phyloP scores from a whole-genome alignment of 2,888 invertebrate species.

The Apodemia hepburni region DNA sequence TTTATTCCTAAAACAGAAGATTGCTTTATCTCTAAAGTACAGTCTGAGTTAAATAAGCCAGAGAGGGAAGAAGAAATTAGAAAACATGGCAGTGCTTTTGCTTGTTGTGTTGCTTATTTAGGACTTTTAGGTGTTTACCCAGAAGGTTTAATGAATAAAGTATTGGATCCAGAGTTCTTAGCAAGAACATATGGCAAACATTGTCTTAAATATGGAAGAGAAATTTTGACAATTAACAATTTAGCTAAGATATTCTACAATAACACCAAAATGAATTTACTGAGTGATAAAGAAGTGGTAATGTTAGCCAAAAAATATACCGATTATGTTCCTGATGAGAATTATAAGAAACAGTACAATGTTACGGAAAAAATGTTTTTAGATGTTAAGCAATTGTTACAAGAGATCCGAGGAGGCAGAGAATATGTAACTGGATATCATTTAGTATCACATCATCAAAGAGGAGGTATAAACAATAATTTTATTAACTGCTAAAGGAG shows the following conservation, averaged over 20 bases:
- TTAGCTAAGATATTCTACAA: constrained; percentile 81
- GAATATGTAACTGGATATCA: constrained; percentile 75
- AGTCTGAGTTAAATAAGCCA: constrained; percentile 73
- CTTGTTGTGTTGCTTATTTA: constrained; percentile 81
- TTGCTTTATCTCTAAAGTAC: constrained; percentile 54
- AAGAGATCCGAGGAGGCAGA: constrained; percentile 67
- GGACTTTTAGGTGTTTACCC: constrained; percentile 78
- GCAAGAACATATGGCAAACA: constrained; percentile 75
- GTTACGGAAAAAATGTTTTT: constrained; percentile 79
- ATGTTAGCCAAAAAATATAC: constrained; percentile 80
- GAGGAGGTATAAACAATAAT: constrained; percentile 52
- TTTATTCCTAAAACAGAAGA: constrained; percentile 67
- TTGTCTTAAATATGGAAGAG: constrained; percentile 68
- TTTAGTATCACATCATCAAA: constrained; percentile 84
- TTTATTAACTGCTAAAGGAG: too few species aligned
- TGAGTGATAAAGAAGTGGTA: constrained; percentile 65
- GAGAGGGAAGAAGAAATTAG: constrained; percentile 77
- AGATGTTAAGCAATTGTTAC: constrained; percentile 74
- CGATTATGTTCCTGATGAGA: constrained; percentile 78
- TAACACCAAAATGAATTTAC: constrained; percentile 76
- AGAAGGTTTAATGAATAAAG: constrained; percentile 77
- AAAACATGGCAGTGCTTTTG: constrained; percentile 79
- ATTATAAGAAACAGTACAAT: constrained; percentile 72
- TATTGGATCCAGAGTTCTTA: constrained; percentile 80
- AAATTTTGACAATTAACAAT: constrained; percentile 82